A percentile compares a stretch with the other conserved stretches of the same genome.
These are phyloP conservation scores for Diadema setosum DNA, from an alignment of 35 echinoderm and acorn worm genomes.

Conservation along the genomic window DNA sequence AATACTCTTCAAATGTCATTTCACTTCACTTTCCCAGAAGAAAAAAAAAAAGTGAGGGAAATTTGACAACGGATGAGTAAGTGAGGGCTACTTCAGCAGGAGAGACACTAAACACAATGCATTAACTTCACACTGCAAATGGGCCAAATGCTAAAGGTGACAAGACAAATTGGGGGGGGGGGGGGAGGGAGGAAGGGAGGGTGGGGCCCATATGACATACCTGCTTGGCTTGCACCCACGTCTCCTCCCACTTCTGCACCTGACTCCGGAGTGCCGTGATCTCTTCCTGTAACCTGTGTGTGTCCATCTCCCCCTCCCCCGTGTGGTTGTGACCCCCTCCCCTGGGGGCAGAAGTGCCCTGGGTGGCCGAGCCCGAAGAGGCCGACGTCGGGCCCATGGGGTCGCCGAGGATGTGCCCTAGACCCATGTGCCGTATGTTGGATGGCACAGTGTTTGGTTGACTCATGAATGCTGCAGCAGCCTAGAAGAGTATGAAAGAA, in stretches of 20 bases:
- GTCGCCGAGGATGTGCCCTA: slow-evolving; percentile 60
- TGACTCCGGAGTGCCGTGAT: slow-evolving; percentile 50
- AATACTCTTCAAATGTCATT: too few relatives aligned
- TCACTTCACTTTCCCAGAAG: too few relatives aligned
- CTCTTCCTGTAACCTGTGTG: slow-evolving; percentile 76
- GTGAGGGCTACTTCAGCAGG: too few relatives aligned
- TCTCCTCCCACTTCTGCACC: slow-evolving; percentile 92
- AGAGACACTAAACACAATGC: too few relatives aligned
- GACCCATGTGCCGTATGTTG: slow-evolving; percentile 18
- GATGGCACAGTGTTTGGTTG: slow-evolving; percentile 62
- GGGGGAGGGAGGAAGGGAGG: too few relatives aligned
- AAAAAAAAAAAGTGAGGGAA: too few relatives aligned
- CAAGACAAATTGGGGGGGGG: too few relatives aligned
- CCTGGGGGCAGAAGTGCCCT: background rate
- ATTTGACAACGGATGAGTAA: too few relatives aligned
- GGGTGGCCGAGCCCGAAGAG: slow-evolving; percentile 25
- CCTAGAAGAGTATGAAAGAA: background rate
- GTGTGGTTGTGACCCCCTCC: slow-evolving; percentile 7
- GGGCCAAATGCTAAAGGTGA: too few relatives aligned
- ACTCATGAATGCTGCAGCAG: slow-evolving; percentile 92
- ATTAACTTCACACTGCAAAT: too few relatives aligned
- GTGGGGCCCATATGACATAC: too few relatives aligned
- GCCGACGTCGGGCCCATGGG: slow-evolving; percentile 13
- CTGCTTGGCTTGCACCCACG: slow-evolving; percentile 91
- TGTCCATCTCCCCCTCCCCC: slow-evolving; percentile 15